A percentile compares a stretch with the other conserved stretches of the same genome.
phyloP scores from a whole-genome alignment of 2,113 vertebrate genomes.

The Amia ocellicauda region DNA sequence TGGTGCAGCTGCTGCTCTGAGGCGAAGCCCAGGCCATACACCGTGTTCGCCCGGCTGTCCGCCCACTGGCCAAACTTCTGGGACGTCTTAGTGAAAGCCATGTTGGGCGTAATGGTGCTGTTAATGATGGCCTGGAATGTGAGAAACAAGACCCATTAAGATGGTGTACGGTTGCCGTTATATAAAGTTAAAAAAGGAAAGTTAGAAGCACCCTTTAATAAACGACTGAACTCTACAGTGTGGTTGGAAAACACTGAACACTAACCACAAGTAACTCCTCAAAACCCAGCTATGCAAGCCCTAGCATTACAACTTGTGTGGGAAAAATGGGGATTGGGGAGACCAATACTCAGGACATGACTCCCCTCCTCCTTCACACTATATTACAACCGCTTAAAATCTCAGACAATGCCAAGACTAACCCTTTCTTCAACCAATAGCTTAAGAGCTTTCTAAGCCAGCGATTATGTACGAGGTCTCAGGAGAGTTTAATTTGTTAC shows the following conservation, averaged over 20 bases:
- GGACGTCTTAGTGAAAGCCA: slow-evolving; percentile 96
- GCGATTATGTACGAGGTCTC: slow-evolving; percentile 31
- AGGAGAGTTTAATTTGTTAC: slow-evolving; percentile 20
- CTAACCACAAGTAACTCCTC: too few relatives aligned
- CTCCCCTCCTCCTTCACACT: too few relatives aligned
- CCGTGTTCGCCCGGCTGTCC: slow-evolving; percentile 91
- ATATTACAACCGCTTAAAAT: neutral
- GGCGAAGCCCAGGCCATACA: slow-evolving; percentile 90
- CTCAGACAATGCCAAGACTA: too few relatives aligned
- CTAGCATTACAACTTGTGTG: too few relatives aligned
- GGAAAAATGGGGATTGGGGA: too few relatives aligned
- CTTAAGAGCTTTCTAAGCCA: slow-evolving; percentile 28
- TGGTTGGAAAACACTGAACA: too few relatives aligned
- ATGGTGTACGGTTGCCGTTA: too few relatives aligned
- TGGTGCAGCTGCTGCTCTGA: slow-evolving; percentile 92
- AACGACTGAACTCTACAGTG: too few relatives aligned
- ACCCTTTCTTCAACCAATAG: neutral
- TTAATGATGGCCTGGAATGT: slow-evolving; percentile 88
- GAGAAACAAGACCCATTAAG: neutral
- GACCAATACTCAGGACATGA: too few relatives aligned
- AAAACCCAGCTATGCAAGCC: too few relatives aligned
- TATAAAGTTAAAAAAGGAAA: too few relatives aligned
- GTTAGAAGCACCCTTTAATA: too few relatives aligned
- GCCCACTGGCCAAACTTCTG: slow-evolving; percentile 99
- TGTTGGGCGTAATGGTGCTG: slow-evolving; percentile 92